Evolutionary conservation across 2,888 invertebrate genomes (phyloP), one percentile per base, ranked within the genome.

Genomic region (Dromius quadrimaculatus): DNA sequence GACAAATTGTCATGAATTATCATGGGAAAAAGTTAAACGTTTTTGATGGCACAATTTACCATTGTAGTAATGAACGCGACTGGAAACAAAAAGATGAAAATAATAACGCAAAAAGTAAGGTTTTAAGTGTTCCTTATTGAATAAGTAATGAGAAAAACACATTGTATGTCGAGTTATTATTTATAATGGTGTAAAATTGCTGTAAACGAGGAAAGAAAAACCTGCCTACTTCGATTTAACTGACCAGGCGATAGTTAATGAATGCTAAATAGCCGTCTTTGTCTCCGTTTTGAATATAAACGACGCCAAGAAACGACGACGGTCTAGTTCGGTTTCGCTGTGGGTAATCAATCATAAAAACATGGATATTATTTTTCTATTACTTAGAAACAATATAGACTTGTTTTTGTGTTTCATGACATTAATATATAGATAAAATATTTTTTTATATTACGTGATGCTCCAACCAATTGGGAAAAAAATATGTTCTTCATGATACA

Each of bases 121-220:
- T 28, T 66, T 41, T 66, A 54, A 54, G 54, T 34, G 65, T 54
- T 66, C 54, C 23, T 45, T 68, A 68, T 43, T 68, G 68, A 68
- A 68, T 68, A 68, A 68, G 19, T 68, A 68, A 68, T 68, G 59
- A 68, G 43, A 32, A 38, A 28, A 57, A 68, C 68, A 68, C 57
- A 41, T 41, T 34, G 45, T 34, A 47, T 54, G 38, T 34, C 50
- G 28, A 68, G 43, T 68, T 38, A 68, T 68, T 68, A 45, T 34
- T 68, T 65, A 43, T 59, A 68, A 68, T 68, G 68, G 59, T 59
- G 68, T 68, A 57, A 68, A 68, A 68, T 68, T 68, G 45, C 45
- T 59, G 32, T 57, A 59, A 68, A 68, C 59, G 59, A 65, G 36
- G 34, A 64, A 47, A 47, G 50, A 50, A 65, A 65, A 41, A 65